Evolutionary conservation across 2,888 invertebrate species (phyloP).

Genomic region (Andrena bucephala): DNA sequence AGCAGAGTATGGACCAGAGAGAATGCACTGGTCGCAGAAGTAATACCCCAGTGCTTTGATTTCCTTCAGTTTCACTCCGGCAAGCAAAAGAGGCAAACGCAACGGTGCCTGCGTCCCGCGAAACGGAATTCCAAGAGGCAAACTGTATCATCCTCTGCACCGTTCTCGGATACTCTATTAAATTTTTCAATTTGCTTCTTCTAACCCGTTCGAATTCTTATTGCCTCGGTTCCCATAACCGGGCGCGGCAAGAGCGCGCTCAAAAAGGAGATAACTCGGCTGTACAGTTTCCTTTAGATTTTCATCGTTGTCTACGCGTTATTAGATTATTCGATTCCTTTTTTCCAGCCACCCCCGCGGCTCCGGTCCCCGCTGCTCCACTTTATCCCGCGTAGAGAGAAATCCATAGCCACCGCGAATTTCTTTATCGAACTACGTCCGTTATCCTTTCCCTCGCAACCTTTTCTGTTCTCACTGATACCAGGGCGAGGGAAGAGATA

Average conservation of each 20-base stretch:
- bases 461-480: neutral
- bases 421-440: no score
- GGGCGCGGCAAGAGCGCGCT: slow-evolving; percentile 15
- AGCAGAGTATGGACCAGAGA: no score
- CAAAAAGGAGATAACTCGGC: slow-evolving; percentile 10
- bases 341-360: no score
- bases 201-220: slow-evolving; percentile 31
- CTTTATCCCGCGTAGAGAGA: no score
- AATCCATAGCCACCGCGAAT: no score
- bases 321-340: slow-evolving; percentile 46
- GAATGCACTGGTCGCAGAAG: no score
- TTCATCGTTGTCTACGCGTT: slow-evolving; percentile 31
- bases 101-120: neutral
- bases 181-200: slow-evolving; percentile 47
- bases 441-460: no score
- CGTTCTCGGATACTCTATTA: slow-evolving; percentile 26
- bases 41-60: no score
- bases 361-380: no score
- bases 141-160: neutral
- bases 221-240: slow-evolving; percentile 21
- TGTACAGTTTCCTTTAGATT: slow-evolving; percentile 19
- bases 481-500: neutral
- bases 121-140: neutral
- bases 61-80: no score
- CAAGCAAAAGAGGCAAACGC: neutral